A percentile compares a stretch with the other conserved stretches of the same genome.
These are phyloP conservation scores for Drosophila subquinaria DNA, from an alignment of 2,888 invertebrate genomes.

Conservation along the genomic window DNA sequence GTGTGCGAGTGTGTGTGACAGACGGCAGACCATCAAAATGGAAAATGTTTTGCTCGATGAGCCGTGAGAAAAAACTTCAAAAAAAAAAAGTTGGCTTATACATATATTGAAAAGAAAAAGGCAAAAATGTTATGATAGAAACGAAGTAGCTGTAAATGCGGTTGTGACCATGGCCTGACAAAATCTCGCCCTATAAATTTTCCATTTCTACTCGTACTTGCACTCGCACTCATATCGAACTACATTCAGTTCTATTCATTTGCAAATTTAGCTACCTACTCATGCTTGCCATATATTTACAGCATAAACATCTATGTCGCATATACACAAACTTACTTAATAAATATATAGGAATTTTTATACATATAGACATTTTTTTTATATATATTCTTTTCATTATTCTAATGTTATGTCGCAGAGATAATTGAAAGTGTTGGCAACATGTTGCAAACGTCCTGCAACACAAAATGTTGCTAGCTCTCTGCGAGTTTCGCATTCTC, in stretches of 20 bases:
- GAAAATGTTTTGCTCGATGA: conserved; percentile 73
- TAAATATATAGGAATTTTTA: conserved; percentile 10
- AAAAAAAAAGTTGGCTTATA: conserved; percentile 34
- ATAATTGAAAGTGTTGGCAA: conserved; percentile 62
- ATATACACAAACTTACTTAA: background rate
- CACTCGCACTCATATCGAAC: conserved; percentile 30
- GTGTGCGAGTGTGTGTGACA: conserved; percentile 45
- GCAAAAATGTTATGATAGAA: conserved; percentile 24
- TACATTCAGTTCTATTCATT: conserved; percentile 60
- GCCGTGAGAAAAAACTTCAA: conserved; percentile 71
- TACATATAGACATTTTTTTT: conserved; percentile 15
- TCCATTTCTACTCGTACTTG: conserved; percentile 15
- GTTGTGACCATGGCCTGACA: conserved; percentile 51
- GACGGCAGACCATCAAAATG: conserved; percentile 69
- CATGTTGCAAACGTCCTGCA: conserved; percentile 56
- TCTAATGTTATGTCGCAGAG: conserved; percentile 67
- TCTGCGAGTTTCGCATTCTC: background rate
- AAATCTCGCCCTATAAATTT: conserved; percentile 37
- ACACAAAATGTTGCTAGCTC: conserved; percentile 42
- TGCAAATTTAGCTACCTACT: conserved; percentile 59
- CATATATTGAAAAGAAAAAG: conserved; percentile 16
- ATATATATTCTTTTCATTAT: conserved; percentile 62
- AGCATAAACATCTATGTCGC: background rate
- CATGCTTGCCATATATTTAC: conserved; percentile 28
- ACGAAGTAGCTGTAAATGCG: conserved; percentile 45